phyloP scores from a whole-genome alignment of 2,797 vertebrate genomes.

The Lemur catta region DNA sequence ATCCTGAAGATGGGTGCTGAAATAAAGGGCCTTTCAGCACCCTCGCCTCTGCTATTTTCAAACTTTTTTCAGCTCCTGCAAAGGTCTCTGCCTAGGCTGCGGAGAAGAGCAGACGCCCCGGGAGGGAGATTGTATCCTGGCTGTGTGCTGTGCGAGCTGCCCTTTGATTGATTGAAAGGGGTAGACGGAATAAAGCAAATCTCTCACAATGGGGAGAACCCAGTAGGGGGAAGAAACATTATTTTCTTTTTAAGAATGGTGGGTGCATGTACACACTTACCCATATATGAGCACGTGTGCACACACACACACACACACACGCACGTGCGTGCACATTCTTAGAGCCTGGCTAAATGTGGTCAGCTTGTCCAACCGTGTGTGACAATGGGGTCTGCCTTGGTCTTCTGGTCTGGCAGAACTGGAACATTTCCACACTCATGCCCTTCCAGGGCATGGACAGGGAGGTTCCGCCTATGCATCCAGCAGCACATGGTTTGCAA shows the following conservation, averaged over 20 bases:
- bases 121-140: conserved; percentile 24
- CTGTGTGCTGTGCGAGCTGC: conserved; percentile 40
- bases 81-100: background rate
- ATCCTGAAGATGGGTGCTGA: background rate
- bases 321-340: background rate
- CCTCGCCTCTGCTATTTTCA: conserved; percentile 34
- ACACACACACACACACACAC: background rate
- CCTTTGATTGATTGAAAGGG: conserved; percentile 71
- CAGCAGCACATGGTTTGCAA: conserved; percentile 69
- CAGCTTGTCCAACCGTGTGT: background rate
- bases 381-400: background rate
- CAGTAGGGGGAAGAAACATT: conserved; percentile 49
- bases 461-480: conserved; percentile 58
- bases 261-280: background rate
- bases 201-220: background rate
- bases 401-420: background rate
- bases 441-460: conserved; percentile 71
- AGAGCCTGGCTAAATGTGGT: background rate
- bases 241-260: conserved; percentile 64
- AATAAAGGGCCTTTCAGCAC: background rate
- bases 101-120: conserved; percentile 43
- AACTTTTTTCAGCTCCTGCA: conserved; percentile 73
- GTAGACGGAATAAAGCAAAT: conserved; percentile 36
- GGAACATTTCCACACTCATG: conserved; percentile 34
- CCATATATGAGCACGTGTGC: background rate